Evolutionary conservation across 2,797 vertebrate genomes (phyloP), one percentile per base, ranked within the genome.

Genomic region (Myotis daubentonii): DNA sequence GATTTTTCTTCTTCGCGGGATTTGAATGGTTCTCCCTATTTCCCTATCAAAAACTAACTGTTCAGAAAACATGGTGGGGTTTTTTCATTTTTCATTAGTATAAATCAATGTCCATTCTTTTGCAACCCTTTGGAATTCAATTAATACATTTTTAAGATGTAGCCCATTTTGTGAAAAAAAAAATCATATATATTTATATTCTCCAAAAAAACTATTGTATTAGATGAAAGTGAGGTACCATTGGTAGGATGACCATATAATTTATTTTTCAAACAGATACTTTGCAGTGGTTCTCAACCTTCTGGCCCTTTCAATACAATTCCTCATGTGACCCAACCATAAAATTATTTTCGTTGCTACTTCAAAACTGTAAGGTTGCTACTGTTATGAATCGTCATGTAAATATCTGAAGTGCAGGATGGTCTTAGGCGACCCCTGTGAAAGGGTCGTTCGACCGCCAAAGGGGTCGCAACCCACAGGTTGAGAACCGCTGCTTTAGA

Each of bases 1-100:
- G 23, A 75, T 51, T 84, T 83, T 80, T 92, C 62, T 96, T 93
- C 91, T 94, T 53, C 87, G 66, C 60, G 74, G 57, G 85, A 90
- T 90, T 81, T 81, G 10, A 79, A 79, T 95, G 83, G 20, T 76
- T 62, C 55, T 41, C 71, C 91, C 30, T 16, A 55, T 60, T 87
- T 91, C 72, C 71, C 79, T 76, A 47, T 80, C 44, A 83, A 72
- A 91, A 92, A 51, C 68, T 86, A 93, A 95, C 49, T 23, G 12
- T 87, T 78, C 36, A 38, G 72, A 81, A 95, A 94, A 88, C 44
- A 66, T 11, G 8, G 17, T 53, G 30, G 30, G 36, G 60, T 6
- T 44, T n/a, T 30, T 38, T 8, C 44, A 74, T 66, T 88, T 53
- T n/a, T 80, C 22, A 19, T 62, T 38, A 87, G 23, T 80, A 22